Percentiles rank a stretch among this genome's conserved stretches.
Conservation (phyloP, 2,888 invertebrate genomes). For the Hoplodrina ambigua region DNA sequence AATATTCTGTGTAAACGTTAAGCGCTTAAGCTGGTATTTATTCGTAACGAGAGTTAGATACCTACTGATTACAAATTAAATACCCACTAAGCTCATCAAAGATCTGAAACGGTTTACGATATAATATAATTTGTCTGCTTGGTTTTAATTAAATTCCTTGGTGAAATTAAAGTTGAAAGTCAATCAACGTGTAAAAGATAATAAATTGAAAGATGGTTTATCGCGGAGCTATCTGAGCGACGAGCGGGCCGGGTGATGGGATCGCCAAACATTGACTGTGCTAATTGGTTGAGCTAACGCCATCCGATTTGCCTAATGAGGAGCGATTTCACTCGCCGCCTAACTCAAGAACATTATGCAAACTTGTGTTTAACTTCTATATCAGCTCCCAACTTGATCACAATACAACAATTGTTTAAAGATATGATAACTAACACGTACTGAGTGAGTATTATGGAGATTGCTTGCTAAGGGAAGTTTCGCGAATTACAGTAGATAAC, state of each 20-base stretch:
- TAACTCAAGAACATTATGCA: constrained; percentile 85
- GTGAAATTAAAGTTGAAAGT: constrained; percentile 61
- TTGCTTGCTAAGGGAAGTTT: constrained; percentile 49
- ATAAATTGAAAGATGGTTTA: constrained; percentile 65
- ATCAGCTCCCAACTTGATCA: constrained; percentile 81
- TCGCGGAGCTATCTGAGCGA: constrained; percentile 72
- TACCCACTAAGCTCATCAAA: constrained; percentile 57
- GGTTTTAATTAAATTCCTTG: constrained; percentile 60
- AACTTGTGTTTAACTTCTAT: constrained; percentile 86
- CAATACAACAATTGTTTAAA: constrained; percentile 77
- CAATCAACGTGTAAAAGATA: constrained; percentile 67
- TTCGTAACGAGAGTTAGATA: constrained; percentile 52
- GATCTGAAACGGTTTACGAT: constrained; percentile 53
- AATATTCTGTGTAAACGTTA: constrained; percentile 56
- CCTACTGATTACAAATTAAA: constrained; percentile 56
- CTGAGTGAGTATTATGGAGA: constrained; percentile 52
- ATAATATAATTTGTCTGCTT: constrained; percentile 54
- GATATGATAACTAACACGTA: constrained; percentile 63
- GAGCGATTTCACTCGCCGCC: constrained; percentile 79
- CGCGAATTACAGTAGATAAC: constrained; percentile 48
- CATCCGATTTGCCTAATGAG: constrained; percentile 88
- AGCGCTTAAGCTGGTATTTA: constrained; percentile 56
- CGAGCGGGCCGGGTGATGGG: constrained; percentile 77
- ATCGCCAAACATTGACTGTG: constrained; percentile 86
- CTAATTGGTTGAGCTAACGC: constrained; percentile 86